Conservation (phyloP, 2,888 invertebrate genomes). For the Drosophila acutilabella region DNA sequence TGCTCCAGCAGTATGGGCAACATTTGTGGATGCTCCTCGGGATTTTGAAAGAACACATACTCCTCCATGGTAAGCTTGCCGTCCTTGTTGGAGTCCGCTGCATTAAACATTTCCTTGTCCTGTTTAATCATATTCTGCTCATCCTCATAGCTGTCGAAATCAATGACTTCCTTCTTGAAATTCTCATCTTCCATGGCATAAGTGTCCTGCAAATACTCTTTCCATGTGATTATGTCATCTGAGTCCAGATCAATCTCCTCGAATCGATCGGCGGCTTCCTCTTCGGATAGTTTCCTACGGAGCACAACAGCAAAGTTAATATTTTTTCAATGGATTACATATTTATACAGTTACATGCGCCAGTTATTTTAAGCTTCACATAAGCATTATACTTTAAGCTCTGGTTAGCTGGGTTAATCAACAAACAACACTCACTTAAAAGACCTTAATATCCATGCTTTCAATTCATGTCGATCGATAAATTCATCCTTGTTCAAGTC, state of each 20-base stretch:
- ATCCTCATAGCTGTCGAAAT: slow-evolving; percentile 86
- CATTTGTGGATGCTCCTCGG: slow-evolving; percentile 97
- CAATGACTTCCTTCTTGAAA: slow-evolving; percentile 82
- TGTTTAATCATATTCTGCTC: slow-evolving; percentile 88
- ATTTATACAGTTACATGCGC: slow-evolving; percentile 41
- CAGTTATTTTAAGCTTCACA: slow-evolving; percentile 15
- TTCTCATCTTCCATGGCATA: slow-evolving; percentile 91
- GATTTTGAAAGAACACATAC: slow-evolving; percentile 95
- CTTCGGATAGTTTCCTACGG: slow-evolving; percentile 91
- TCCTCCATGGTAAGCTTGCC: slow-evolving; percentile 91
- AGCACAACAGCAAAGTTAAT: slow-evolving; percentile 5
- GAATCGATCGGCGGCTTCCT: slow-evolving; percentile 94
- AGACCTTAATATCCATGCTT: slow-evolving; percentile 96
- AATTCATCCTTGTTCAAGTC: slow-evolving; percentile 92
- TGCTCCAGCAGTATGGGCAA: slow-evolving; percentile 91
- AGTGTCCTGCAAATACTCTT: slow-evolving; percentile 94
- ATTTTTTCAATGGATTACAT: neutral
- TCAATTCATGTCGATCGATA: slow-evolving; percentile 93
- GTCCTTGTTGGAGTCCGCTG: slow-evolving; percentile 94
- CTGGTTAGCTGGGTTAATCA: slow-evolving; percentile 71
- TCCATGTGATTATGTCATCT: slow-evolving; percentile 94
- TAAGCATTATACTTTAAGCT: slow-evolving; percentile 18
- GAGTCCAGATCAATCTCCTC: slow-evolving; percentile 93
- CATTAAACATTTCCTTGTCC: slow-evolving; percentile 94
- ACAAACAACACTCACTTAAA: slow-evolving; percentile 88